Base-by-base conservation (phyloP, 2,797 vertebrate genomes). In the Enteromius argenteus region DNA sequence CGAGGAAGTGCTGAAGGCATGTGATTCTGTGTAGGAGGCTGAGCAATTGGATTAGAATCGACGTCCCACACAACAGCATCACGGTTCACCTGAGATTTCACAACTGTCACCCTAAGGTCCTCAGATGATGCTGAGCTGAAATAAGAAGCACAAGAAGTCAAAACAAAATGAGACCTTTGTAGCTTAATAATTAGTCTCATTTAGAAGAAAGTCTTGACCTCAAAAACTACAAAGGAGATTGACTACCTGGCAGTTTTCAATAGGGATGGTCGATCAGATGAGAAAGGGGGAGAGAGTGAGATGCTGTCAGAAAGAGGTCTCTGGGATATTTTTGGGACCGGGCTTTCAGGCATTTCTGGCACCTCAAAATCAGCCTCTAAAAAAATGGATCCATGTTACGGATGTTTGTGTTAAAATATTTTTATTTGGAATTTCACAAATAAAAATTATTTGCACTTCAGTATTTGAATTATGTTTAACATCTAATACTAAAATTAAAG, bases 331-430 rank as follows among this genome's bases (percentile, higher is more conserved):
- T 91, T 62, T 4, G 71, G 30, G 4, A 44, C 30, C 35, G 81
- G 84, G 71, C 60, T 67, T 42, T 87, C 89, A 1, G 89, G 89
- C 13, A 89, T 60, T 0, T 92, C 91, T 35, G 93, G 92, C 79
- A 94, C 88, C 89, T 94, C 92, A 88, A 96, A 96, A 76, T 93
- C 90, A 23, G 90, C 73, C 67, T 86, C 95, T 96, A 87, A 27
- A 88, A 82, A 81, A 75, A 11, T 32, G 32, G 32, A 32, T 32
- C 32, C 32, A 32, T 32, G 9, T 19, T 1, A 53, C 23, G 8
- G 5, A 79, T 1, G 3, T 49, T 49, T 66, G 17, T 21, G 15
- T 78, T 0, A 0, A 13, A 73, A 51, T 35, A 32, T 32, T 51
- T 19, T 13, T 21, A 51, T 13, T 73, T 51, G 17, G 17, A 56